Base-by-base conservation (phyloP, 2,113 vertebrate species). In the Lanius ludovicianus region DNA sequence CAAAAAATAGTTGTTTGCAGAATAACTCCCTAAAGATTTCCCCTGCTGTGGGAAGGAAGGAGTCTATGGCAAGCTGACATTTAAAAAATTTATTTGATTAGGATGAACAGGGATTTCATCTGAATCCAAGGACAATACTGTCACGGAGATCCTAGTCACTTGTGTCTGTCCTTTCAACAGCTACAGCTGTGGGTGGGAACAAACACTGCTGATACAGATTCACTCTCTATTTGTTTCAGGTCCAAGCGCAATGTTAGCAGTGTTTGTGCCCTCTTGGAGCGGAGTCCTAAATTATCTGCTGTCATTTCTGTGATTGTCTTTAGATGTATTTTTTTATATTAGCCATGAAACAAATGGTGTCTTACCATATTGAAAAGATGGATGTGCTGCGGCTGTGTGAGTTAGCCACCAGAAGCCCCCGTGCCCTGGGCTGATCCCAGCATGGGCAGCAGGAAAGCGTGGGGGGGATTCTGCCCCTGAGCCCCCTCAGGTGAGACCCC, bases 301-400 rank as follows among this genome's bases (percentile, higher is more conserved):
- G 44, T 63, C 30, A 12, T 60, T 87, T 77, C 11, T 31, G 31
- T 35, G 15, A 9, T 44, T 84, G 27, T 83, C 62, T 88, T 79
- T 14, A 39, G 44, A 18, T 50, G 4, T 24, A 6, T 65, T 28
- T 81, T 64, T 74, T n/a, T 22, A 1, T 27, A 15, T 42, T 14
- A 70, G 44, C 59, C 8, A 3, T 50, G 62, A 35, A 85, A 82
- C 9, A 39, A 56, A 23, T 5, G 20, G 30, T 37, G 13, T 50
- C 17, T 62, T 28, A 7, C 15, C 15, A 5, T 39, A 27, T 6
- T 33, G 37, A 33, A 59, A 52, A 69, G 22, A 27, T 60, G 39
- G 41, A n/a, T 9, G 2, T 39, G 49, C 18, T 23, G 28, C 2
- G 6, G 41, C 28, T 3, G 2, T 46, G 25, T 31, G 4, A n/a